These are phyloP conservation scores for Melanargia galathea DNA, from an alignment of 2,888 invertebrate genomes.

Conservation along the genomic window DNA sequence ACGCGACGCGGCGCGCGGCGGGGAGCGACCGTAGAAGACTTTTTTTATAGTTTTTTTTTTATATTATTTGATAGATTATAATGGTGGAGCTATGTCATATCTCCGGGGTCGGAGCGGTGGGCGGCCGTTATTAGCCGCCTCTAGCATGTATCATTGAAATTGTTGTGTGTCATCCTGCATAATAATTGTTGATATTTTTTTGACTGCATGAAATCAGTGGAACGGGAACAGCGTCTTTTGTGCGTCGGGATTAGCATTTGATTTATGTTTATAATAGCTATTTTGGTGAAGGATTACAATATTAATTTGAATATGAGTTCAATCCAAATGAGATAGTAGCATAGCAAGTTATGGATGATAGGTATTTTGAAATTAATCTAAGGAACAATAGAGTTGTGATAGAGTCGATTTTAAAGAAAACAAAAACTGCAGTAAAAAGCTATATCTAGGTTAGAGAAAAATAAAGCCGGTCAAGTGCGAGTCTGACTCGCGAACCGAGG, in stretches of 20 bases:
- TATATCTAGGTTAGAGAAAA: no score
- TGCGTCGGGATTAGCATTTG: constrained; percentile 8
- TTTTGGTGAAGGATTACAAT: neutral
- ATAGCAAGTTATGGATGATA: neutral
- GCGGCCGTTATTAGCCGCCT: constrained; percentile 61
- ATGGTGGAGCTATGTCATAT: constrained; percentile 71
- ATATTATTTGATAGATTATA: constrained; percentile 70
- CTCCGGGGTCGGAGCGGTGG: constrained; percentile 53
- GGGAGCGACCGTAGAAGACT: constrained; percentile 59
- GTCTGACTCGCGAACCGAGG: no score
- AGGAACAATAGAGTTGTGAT: no score
- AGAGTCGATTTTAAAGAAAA: neutral
- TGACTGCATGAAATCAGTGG: constrained; percentile 31
- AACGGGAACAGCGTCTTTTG: neutral
- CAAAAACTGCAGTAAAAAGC: neutral
- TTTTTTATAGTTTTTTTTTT: constrained; percentile 41
- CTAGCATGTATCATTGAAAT: constrained; percentile 66
- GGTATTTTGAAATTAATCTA: neutral
- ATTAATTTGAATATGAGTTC: neutral
- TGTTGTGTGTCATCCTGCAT: constrained; percentile 73
- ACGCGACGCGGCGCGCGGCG: constrained; percentile 70
- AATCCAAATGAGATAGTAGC: neutral
- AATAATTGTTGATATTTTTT: constrained; percentile 63
- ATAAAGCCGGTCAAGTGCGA: no score
- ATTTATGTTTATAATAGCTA: constrained; percentile 5